A percentile compares a stretch with the other conserved stretches of the same genome.
Conservation (phyloP, 1,140 invertebrate species). For the Monochamus saltuarius region DNA sequence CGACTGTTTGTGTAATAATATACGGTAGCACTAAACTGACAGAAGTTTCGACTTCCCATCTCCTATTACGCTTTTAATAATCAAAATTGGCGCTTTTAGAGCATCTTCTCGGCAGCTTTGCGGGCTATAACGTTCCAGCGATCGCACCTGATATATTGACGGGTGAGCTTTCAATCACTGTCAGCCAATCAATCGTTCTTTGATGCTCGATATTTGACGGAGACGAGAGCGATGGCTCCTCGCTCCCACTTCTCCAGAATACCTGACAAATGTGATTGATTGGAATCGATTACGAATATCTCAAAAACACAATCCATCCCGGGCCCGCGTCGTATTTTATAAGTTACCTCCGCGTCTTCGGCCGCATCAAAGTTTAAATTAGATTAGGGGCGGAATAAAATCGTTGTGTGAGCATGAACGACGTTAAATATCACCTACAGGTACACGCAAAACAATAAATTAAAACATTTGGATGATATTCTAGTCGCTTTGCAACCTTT, state of each 20-base stretch:
- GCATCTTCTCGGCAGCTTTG: background rate
- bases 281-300: constrained; percentile 40
- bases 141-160: constrained; percentile 7
- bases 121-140: background rate
- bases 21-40: too few relatives aligned
- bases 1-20: too few relatives aligned
- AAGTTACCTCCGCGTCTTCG: background rate
- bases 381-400: background rate
- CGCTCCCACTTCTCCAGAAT: constrained; percentile 31
- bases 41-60: too few relatives aligned
- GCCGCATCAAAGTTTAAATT: constrained; percentile 9
- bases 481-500: too few relatives aligned
- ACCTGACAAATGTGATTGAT: constrained; percentile 50
- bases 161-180: constrained; percentile 43
- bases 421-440: too few relatives aligned
- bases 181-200: constrained; percentile 48
- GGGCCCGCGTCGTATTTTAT: constrained; percentile 5
- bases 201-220: constrained; percentile 42
- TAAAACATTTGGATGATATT: too few relatives aligned
- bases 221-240: constrained; percentile 22
- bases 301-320: constrained; percentile 13
- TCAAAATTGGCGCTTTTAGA: too few relatives aligned
- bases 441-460: too few relatives aligned
- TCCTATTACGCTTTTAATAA: too few relatives aligned
- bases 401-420: background rate